Base-by-base conservation (phyloP, 2,113 vertebrate genomes). In the Menidia beryllina region DNA sequence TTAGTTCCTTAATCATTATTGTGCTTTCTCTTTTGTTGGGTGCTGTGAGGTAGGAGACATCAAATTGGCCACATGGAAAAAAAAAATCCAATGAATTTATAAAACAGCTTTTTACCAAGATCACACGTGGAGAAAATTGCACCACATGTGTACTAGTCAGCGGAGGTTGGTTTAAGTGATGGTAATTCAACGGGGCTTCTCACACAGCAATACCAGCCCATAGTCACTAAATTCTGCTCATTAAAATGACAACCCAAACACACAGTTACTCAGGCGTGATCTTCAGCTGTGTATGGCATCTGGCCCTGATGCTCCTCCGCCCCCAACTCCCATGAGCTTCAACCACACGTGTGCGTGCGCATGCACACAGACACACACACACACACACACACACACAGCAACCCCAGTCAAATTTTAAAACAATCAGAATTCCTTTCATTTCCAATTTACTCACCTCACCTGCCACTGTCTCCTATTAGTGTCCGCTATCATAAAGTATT, bases 211-310 rank as follows among this genome's bases (percentile, higher is more conserved):
- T 88, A 89, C 85, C 89, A 86, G 91, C 89, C 88, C 81, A 89
- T 75, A 92, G 91, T 92, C 92, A 92, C 93, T 94, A 93, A 94
- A 93, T 93, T 93, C 89, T 93, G 89, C 92, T 93, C 93, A 94
- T 94, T 94, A 94, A 93, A 92, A 91, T 92, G 93, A 93, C 93
- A 93, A 93, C 87, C 90, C 93, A 93, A 93, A 93, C 91, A 93
- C 89, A 86, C 81, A 88, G 79, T 81, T 89, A 93, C 88, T 91
- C 84, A 90, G 88, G 86, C 92, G 87, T 92, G 87, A 90, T 92
- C 92, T 92, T 94, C 93, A 93, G 93, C 92, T 93, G 93, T 92
- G 91, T 93, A 89, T 89, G 88, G 89, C 92, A 94, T 93, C 92
- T 94, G 91, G 91, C 90, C 91, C 88, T 77, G 77, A 91, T 61